phyloP scores from a whole-genome alignment of 2,888 invertebrate genomes.

The Eupeodes luniger region DNA sequence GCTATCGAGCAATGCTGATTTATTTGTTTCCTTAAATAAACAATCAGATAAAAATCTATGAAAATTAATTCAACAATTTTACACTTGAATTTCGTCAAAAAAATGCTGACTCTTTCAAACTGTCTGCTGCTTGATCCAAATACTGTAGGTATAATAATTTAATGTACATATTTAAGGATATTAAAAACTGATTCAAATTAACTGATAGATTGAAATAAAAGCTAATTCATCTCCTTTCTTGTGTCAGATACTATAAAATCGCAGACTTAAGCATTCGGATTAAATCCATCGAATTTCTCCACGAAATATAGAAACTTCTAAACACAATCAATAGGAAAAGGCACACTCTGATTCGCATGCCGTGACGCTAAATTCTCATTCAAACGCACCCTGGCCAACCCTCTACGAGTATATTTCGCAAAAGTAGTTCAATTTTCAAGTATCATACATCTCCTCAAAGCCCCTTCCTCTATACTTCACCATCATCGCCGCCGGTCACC shows the following conservation, averaged over 20 bases:
- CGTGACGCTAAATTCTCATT: background rate
- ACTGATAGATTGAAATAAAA: no score
- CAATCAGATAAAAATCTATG: no score
- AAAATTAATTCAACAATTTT: no score
- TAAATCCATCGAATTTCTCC: slow-evolving; percentile 47
- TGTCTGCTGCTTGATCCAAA: no score
- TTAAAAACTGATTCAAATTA: no score
- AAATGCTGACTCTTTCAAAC: no score
- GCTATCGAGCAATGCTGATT: no score
- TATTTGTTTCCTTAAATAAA: no score
- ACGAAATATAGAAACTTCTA: slow-evolving; percentile 33
- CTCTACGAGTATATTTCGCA: slow-evolving; percentile 23
- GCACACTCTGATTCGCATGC: background rate
- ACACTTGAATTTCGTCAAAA: no score
- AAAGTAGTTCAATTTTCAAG: slow-evolving; percentile 60
- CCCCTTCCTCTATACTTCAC: background rate
- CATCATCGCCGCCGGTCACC: slow-evolving; percentile 19
- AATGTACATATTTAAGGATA: no score
- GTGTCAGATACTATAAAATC: slow-evolving; percentile 27
- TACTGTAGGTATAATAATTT: no score
- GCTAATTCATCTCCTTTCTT: background rate
- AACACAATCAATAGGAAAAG: slow-evolving; percentile 1
- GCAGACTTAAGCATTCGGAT: slow-evolving; percentile 40
- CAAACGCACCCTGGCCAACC: slow-evolving; percentile 42
- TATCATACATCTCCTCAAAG: background rate